Conservation (phyloP, 2,113 vertebrate species). For the Hippocampus zosterae region DNA sequence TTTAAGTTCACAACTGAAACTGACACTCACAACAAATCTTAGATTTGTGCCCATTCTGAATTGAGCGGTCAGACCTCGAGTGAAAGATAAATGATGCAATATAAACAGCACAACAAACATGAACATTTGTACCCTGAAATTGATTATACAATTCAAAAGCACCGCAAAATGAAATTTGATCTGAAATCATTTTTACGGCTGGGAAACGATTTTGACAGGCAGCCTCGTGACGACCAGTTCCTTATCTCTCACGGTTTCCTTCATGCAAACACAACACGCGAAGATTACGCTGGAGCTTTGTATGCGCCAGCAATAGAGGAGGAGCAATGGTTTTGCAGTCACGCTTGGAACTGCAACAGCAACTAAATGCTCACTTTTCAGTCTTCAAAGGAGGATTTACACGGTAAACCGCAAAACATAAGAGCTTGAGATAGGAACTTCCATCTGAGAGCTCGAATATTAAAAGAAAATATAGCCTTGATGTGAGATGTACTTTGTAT, state of each 20-base stretch:
- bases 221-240: slow-evolving; percentile 47
- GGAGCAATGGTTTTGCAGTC: slow-evolving; percentile 69
- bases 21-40: too few species aligned
- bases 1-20: too few species aligned
- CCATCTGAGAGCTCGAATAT: slow-evolving; percentile 16
- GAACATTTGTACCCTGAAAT: too few species aligned
- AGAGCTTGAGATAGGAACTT: neutral
- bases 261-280: slow-evolving; percentile 48
- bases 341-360: slow-evolving; percentile 59
- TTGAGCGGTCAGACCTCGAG: too few species aligned
- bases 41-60: too few species aligned
- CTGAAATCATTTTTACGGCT: slow-evolving; percentile 1
- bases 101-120: too few species aligned
- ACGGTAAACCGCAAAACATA: slow-evolving; percentile 3
- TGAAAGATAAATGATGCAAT: too few species aligned
- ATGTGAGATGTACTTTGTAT: slow-evolving; percentile 24
- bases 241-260: slow-evolving; percentile 55
- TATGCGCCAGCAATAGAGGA: slow-evolving; percentile 65
- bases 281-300: slow-evolving; percentile 54
- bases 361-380: slow-evolving; percentile 59
- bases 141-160: too few species aligned
- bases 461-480: slow-evolving; percentile 31
- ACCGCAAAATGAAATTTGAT: too few species aligned
- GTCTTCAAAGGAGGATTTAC: slow-evolving; percentile 46
- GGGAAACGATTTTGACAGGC: slow-evolving; percentile 46